Conservation (phyloP, 2,113 vertebrate species). For the Tetrax tetrax region DNA sequence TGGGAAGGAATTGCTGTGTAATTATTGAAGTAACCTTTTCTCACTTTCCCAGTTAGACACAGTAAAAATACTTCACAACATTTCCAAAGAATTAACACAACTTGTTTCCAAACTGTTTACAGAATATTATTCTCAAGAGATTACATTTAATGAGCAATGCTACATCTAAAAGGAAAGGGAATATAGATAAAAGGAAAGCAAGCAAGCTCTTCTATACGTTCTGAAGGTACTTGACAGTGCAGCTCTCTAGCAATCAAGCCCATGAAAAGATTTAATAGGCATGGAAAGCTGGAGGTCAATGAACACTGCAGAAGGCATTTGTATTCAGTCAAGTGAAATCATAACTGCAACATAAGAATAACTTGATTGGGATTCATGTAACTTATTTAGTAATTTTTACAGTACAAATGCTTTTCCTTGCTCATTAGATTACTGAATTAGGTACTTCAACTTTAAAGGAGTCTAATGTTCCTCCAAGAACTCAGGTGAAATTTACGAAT, state of each 20-base stretch:
- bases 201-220: neutral
- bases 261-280: neutral
- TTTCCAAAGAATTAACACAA: neutral
- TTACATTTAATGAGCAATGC: neutral
- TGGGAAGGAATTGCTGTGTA: neutral
- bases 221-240: neutral
- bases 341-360: neutral
- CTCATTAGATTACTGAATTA: constrained; percentile 11
- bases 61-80: neutral
- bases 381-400: neutral
- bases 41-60: neutral
- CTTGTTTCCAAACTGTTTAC: neutral
- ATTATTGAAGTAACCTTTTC: neutral
- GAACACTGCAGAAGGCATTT: neutral
- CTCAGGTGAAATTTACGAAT: neutral
- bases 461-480: neutral
- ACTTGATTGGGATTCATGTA: neutral
- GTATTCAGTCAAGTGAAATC: constrained; percentile 16
- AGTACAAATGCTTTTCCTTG: neutral
- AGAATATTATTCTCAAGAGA: neutral
- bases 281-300: neutral
- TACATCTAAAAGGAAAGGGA: neutral
- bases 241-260: neutral
- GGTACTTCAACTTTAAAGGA: neutral
- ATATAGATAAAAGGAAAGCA: neutral